phyloP scores from a whole-genome alignment of 1,140 invertebrate species.

The Anastrepha ludens region DNA sequence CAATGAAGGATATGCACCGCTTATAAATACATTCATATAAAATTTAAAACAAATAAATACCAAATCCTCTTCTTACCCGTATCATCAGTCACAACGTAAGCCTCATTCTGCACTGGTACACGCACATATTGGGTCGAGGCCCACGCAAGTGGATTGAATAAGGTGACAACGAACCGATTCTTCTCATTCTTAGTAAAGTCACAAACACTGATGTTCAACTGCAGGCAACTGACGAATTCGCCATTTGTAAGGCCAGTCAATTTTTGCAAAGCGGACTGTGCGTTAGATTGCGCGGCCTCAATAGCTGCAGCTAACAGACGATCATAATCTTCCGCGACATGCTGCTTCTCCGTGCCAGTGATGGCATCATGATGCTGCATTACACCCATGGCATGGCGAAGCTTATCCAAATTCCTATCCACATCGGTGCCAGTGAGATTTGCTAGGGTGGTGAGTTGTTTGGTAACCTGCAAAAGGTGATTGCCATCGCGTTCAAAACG shows the following conservation, averaged over 20 bases:
- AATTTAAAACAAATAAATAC: not conserved
- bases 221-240: slow-evolving; percentile 77
- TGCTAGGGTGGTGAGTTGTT: slow-evolving; percentile 76
- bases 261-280: slow-evolving; percentile 49
- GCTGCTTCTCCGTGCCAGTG: slow-evolving; percentile 94
- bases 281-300: slow-evolving; percentile 56
- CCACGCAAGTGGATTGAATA: slow-evolving; percentile 89
- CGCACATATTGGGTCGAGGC: slow-evolving; percentile 80
- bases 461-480: slow-evolving; percentile 84
- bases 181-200: slow-evolving; percentile 78
- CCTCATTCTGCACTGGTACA: slow-evolving; percentile 76
- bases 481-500: slow-evolving; percentile 86
- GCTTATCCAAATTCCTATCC: slow-evolving; percentile 68
- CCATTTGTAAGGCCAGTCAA: slow-evolving; percentile 56
- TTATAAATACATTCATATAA: not conserved
- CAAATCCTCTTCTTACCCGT: not conserved
- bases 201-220: slow-evolving; percentile 81
- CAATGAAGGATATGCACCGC: no score
- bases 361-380: slow-evolving; percentile 95
- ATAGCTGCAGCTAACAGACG: slow-evolving; percentile 62
- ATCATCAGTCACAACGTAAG: slow-evolving; percentile 54
- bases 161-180: slow-evolving; percentile 79
- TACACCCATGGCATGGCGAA: slow-evolving; percentile 82
- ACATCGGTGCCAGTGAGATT: slow-evolving; percentile 56
- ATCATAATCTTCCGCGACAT: slow-evolving; percentile 91